Evolutionary conservation across 2,797 vertebrate genomes (phyloP).

Genomic region (Megalops cyprinoides): DNA sequence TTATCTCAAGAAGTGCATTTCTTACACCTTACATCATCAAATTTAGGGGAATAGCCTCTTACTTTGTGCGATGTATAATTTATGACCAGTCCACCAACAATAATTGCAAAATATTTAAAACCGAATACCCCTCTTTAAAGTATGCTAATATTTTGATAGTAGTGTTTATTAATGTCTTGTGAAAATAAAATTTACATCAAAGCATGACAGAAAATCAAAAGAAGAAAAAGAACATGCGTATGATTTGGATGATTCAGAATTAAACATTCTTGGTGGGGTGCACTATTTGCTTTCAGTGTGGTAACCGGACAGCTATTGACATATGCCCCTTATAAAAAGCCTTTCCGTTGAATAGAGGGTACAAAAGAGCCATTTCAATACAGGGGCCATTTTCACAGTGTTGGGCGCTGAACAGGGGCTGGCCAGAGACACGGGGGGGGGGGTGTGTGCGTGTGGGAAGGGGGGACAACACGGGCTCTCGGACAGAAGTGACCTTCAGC

Average conservation of each 20-base stretch:
- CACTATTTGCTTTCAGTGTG: not conserved
- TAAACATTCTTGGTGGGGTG: not conserved
- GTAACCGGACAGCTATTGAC: not conserved
- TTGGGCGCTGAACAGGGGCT: constrained; percentile 70
- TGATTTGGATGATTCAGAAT: not conserved
- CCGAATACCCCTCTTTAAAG: not conserved
- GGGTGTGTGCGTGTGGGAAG: constrained; percentile 78
- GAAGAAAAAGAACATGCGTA: not conserved
- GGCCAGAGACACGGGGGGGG: constrained; percentile 77
- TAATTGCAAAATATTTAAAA: constrained; percentile 20
- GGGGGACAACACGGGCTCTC: constrained; percentile 82
- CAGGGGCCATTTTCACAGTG: constrained; percentile 77
- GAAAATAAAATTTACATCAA: not conserved
- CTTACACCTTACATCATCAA: constrained; percentile 21
- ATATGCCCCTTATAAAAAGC: not conserved
- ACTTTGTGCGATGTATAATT: constrained; percentile 10
- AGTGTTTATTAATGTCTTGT: not conserved
- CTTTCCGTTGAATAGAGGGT: constrained; percentile 69
- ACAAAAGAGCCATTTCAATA: constrained; percentile 80
- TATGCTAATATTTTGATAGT: constrained; percentile 14
- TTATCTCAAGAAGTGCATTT: constrained; percentile 16
- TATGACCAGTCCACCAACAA: constrained; percentile 1
- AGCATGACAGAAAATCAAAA: not conserved
- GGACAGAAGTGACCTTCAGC: constrained; percentile 98
- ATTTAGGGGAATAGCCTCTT: not conserved